phyloP scores from a whole-genome alignment of 2,797 vertebrate genomes.

The Todus mexicanus region DNA sequence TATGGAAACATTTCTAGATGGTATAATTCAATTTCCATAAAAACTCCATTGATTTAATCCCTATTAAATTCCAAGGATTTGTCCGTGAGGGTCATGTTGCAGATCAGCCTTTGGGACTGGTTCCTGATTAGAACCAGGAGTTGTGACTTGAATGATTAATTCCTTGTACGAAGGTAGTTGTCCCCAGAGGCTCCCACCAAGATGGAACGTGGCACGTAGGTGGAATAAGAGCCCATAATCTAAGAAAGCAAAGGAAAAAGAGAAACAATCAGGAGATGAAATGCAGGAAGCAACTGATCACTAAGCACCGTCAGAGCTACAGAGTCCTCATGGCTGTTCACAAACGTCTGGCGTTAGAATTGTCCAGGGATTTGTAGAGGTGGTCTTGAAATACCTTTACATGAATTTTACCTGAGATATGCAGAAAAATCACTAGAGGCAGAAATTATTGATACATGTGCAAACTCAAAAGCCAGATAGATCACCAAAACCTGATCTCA shows the following conservation, averaged over 20 bases:
- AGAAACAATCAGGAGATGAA: background rate
- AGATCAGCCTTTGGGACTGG: constrained; percentile 6
- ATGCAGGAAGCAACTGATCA: background rate
- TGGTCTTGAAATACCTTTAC: background rate
- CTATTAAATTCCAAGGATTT: constrained; percentile 30
- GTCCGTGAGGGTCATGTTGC: background rate
- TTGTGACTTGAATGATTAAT: background rate
- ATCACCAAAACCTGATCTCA: background rate
- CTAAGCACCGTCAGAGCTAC: background rate
- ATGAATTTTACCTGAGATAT: background rate
- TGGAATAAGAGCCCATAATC: background rate
- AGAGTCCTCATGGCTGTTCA: background rate
- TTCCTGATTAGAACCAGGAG: constrained; percentile 51
- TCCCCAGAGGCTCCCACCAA: background rate
- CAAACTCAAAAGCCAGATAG: background rate
- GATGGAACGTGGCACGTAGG: background rate
- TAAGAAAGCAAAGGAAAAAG: background rate
- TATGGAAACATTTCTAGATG: background rate
- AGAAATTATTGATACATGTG: background rate
- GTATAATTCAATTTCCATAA: constrained; percentile 19
- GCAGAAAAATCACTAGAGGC: background rate
- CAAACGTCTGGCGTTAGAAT: background rate
- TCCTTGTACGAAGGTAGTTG: background rate
- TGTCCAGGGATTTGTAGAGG: background rate
- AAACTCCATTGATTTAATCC: constrained; percentile 10